Conservation (phyloP, 1,140 invertebrate genomes). For the Rhyzopertha dominica region DNA sequence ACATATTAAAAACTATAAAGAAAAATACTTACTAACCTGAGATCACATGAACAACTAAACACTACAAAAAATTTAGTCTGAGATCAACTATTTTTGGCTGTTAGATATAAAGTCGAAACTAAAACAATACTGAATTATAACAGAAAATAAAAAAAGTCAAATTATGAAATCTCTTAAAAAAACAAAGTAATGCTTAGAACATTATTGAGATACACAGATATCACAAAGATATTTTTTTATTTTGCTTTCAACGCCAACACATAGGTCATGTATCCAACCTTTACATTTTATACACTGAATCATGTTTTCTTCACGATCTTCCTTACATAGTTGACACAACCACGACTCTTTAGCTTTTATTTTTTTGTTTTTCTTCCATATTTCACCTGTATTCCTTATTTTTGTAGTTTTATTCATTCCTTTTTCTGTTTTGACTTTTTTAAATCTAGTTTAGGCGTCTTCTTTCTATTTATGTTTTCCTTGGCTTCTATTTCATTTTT, state of each 20-base stretch:
- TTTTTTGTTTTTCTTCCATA: conserved; percentile 1
- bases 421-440: conserved; percentile 9
- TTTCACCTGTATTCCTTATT: too few species aligned
- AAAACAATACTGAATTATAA: not conserved
- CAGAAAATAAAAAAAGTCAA: not conserved
- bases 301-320: conserved; percentile 9
- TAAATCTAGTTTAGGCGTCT: conserved; percentile 12
- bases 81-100: conserved; percentile 4
- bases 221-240: conserved; percentile 8
- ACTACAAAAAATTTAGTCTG: not conserved
- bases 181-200: conserved; percentile 3
- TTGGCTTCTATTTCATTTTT: conserved; percentile 14
- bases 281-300: conserved; percentile 7
- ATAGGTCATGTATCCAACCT: conserved; percentile 1
- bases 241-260: conserved; percentile 2
- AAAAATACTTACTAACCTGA: too few species aligned
- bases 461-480: conserved; percentile 14
- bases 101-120: not conserved
- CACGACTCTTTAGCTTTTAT: conserved; percentile 3
- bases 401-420: conserved; percentile 12
- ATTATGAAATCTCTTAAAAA: not conserved
- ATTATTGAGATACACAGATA: conserved; percentile 1
- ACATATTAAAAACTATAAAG: not conserved
- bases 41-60: not conserved
- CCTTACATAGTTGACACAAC: conserved; percentile 2